Conservation (phyloP, 2,113 vertebrate genomes). For the Gymnarchus niloticus region DNA sequence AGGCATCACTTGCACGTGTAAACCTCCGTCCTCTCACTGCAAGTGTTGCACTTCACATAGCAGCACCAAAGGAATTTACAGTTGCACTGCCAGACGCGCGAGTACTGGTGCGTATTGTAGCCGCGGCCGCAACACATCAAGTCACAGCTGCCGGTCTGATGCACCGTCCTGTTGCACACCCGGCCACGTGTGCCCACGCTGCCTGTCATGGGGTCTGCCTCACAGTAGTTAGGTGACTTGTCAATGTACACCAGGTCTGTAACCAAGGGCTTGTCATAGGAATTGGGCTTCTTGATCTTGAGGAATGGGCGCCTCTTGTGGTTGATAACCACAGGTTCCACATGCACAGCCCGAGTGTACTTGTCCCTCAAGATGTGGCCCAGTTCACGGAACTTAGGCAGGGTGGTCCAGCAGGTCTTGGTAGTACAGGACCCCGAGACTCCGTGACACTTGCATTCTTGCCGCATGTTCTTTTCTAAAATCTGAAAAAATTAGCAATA, state of each 20-base stretch:
- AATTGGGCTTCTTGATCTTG: slow-evolving; percentile 91
- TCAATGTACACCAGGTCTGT: slow-evolving; percentile 95
- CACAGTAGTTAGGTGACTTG: slow-evolving; percentile 94
- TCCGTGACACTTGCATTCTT: slow-evolving; percentile 95
- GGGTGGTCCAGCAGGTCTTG: slow-evolving; percentile 96
- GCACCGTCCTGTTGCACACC: slow-evolving; percentile 93
- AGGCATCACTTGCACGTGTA: slow-evolving; percentile 89
- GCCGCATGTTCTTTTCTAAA: slow-evolving; percentile 89
- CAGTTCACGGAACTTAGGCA: slow-evolving; percentile 94
- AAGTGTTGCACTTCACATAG: slow-evolving; percentile 96
- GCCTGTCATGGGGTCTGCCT: slow-evolving; percentile 81
- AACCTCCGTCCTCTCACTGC: slow-evolving; percentile 95
- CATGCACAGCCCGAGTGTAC: slow-evolving; percentile 86
- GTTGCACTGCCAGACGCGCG: slow-evolving; percentile 96
- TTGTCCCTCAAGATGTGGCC: slow-evolving; percentile 95
- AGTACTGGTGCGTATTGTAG: slow-evolving; percentile 98
- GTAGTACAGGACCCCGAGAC: slow-evolving; percentile 96
- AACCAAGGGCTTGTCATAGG: slow-evolving; percentile 93
- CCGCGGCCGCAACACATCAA: slow-evolving; percentile 96
- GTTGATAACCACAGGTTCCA: slow-evolving; percentile 86
- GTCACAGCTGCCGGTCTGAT: slow-evolving; percentile 85
- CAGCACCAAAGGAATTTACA: slow-evolving; percentile 99
- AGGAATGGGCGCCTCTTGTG: slow-evolving; percentile 94
- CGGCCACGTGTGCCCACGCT: slow-evolving; percentile 89
- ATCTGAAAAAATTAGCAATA: slow-evolving; percentile 61